Base-by-base conservation (phyloP, 2,888 invertebrate genomes). In the Lacanobia oleracea region DNA sequence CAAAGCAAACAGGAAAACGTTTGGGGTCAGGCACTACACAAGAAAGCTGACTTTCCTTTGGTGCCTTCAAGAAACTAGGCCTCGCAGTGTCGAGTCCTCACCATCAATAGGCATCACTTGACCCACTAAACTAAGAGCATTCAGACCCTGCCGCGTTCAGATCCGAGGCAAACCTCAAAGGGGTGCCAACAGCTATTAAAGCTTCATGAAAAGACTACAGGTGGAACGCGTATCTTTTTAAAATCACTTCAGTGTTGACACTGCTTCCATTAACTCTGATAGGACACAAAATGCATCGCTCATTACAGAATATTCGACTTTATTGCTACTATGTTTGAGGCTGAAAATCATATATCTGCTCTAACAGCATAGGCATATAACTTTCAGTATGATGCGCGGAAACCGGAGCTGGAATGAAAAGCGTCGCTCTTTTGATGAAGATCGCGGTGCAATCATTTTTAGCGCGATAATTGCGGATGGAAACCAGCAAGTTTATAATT, bases 81-180 rank as follows among this genome's bases (percentile, higher is more conserved):
- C 88, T 89, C 82, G 77, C 75, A 84, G 83, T 80, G 83, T 86
- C 81, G 78, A 87, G 86, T 91, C 89, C 88, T 90, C 89, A 83
- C 83, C 90, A 87, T 94, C 93, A 92, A 93, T 92, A 91, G 92
- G 86, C 87, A 85, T 75, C 90, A 88, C 93, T 93, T 93, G 93
- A 94, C 93, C 93, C 85, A 93, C 86, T 93, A 90, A 92, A 90
- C 92, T 88, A 89, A 87, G 87, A 86, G 89, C 91, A 91, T 93
- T 92, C 92, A 92, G 88, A 89, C 90, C 91, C 91, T 91, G 91
- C 88, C 91, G 89, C 91, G 89, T 91, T 91, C 91, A 92, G 82
- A 85, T 85, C 81, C 82, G 80, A 88, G 89, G 86, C 86, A 84
- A 86, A 87, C 86, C 88, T 93, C 92, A 94, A 94, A 93, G 92